Evolutionary conservation across 1,140 invertebrate species (phyloP).

Genomic region (Liolophura sinensis): DNA sequence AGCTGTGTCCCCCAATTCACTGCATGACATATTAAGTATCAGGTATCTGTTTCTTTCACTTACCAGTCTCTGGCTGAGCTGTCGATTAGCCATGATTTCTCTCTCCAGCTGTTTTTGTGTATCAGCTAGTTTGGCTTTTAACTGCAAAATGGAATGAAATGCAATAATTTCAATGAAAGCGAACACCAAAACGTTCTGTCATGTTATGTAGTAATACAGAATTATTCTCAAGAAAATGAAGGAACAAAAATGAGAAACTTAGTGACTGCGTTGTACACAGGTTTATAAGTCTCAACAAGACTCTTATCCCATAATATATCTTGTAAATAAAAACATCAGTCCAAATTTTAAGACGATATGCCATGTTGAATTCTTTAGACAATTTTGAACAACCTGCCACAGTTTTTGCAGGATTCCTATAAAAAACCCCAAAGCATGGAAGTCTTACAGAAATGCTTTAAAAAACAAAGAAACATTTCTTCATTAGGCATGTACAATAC

Average conservation of each 20-base stretch:
- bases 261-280: conserved; percentile 9
- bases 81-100: conserved; percentile 47
- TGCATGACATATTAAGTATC: conserved; percentile 3
- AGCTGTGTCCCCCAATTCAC: neutral
- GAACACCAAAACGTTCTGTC: neutral
- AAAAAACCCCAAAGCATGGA: too few species aligned
- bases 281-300: conserved; percentile 17
- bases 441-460: too few species aligned
- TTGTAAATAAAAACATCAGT: too few species aligned
- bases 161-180: conserved; percentile 1
- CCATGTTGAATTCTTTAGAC: too few species aligned
- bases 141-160: conserved; percentile 27
- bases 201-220: neutral
- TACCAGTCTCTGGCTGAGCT: conserved; percentile 50
- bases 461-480: too few species aligned
- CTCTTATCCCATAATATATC: too few species aligned
- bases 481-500: too few species aligned
- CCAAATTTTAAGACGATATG: too few species aligned
- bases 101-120: conserved; percentile 51
- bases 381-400: too few species aligned
- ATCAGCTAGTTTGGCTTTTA: conserved; percentile 43
- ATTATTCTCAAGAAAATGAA: neutral
- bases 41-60: conserved; percentile 19
- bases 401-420: too few species aligned
- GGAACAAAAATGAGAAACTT: conserved; percentile 5